Conservation (phyloP, 2,888 invertebrate genomes). For the Machimus rusticus region DNA sequence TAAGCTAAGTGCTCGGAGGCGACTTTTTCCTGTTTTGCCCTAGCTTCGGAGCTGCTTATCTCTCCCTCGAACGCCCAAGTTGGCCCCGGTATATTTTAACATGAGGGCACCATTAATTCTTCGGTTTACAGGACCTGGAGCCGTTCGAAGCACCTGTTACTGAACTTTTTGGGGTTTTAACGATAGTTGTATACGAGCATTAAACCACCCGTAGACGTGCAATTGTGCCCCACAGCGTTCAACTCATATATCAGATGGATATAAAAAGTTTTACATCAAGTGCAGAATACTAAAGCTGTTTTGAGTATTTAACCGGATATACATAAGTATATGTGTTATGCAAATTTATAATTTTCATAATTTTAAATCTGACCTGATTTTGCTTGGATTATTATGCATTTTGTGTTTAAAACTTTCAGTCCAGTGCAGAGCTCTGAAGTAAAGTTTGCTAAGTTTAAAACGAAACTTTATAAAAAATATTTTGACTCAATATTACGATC, state of each 20-base stretch:
- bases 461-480: neutral
- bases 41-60: neutral
- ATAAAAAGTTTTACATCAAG: neutral
- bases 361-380: neutral
- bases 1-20: neutral
- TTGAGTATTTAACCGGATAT: neutral
- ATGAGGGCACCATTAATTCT: constrained; percentile 23
- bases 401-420: neutral
- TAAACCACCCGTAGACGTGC: neutral
- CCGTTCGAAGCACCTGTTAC: constrained; percentile 27
- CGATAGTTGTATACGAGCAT: constrained; percentile 6
- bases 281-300: neutral
- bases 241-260: neutral
- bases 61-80: neutral
- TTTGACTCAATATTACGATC: neutral
- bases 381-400: neutral
- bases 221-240: neutral
- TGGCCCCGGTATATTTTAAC: constrained; percentile 12
- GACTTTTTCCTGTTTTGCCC: neutral
- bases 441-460: neutral
- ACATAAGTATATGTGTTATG: neutral
- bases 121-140: constrained; percentile 1
- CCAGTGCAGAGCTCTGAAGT: neutral
- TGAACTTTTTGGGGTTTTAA: constrained; percentile 31
- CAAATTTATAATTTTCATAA: neutral